These are phyloP conservation scores for Siniperca undulata DNA, from an alignment of 2,797 vertebrate species.

Conservation along the genomic window DNA sequence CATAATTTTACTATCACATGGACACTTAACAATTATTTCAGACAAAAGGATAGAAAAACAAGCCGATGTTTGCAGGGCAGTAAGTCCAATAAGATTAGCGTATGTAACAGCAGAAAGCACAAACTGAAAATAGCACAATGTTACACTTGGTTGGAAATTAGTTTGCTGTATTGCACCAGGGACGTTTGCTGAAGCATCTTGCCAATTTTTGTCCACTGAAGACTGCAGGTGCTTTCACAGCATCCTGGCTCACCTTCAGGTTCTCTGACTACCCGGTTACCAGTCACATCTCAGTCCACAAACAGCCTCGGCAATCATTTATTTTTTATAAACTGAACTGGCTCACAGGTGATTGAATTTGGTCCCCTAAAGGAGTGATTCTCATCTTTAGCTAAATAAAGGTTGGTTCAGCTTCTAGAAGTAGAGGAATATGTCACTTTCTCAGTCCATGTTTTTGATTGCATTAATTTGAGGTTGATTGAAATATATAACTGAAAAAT, in stretches of 20 bases:
- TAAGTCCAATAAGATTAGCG: not conserved
- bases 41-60: not conserved
- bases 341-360: not conserved
- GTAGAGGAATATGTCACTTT: not conserved
- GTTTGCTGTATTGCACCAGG: not conserved
- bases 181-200: not conserved
- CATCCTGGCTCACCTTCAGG: not conserved
- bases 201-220: too few species aligned
- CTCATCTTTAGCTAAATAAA: not conserved
- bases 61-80: not conserved
- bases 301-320: not conserved
- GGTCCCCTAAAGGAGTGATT: too few species aligned
- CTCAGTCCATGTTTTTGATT: not conserved
- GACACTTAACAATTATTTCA: not conserved
- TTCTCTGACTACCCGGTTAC: not conserved
- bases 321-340: not conserved
- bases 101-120: not conserved
- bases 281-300: not conserved
- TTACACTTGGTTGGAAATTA: not conserved
- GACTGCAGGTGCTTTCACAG: not conserved
- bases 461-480: not conserved
- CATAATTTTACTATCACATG: not conserved
- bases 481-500: not conserved
- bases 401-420: not conserved
- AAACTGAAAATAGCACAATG: not conserved